Base-by-base conservation (phyloP, 2,888 invertebrate genomes). In the Pachliopta kotzebuea region DNA sequence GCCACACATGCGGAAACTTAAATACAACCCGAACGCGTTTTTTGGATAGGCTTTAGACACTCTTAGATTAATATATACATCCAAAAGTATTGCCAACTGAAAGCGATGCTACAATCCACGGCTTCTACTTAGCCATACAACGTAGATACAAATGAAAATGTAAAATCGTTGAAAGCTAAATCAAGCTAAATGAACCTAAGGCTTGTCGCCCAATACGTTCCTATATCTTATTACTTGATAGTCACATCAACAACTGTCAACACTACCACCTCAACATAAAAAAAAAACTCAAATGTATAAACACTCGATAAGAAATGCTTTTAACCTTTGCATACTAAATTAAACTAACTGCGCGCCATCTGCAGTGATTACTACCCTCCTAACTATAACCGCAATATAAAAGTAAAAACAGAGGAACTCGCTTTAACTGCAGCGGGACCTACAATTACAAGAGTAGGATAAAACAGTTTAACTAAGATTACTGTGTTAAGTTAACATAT, bases 161-260 rank as follows among this genome's bases (percentile, higher is more conserved):
- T 60, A 65, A 65, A 63, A 68, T 60, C 60, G 58, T 60, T 63
- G 23, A 59, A 31, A 62, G 78, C 73, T 79, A 85, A 87, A 88
- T 87, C 87, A 88, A 86, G 78, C 77, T 79, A 79, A 75, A 83
- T 80, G 83, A 86, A 86, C 88, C 86, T 84, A 87, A 83, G 84
- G 85, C 87, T 84, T 74, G 70, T 78, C 78, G 86, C 86, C 87
- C 83, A 83, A 79, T 78, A 83, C 77, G 77, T 76, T 71, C 73
- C 71, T 74, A 37, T 14, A 26, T 26, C 31, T 1, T 37, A 37
- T 37, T 37, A 37, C 14, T 14, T 37, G 31, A 37, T n/a, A 76
- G 67, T 76, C 73, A 72, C 45, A 76, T 74, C 72, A 42, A 63
- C 63, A 42, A 78, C 71, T 52, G 26, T 72, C 74, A 75, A 78